Evolutionary conservation across 2,113 vertebrate genomes (phyloP).

Genomic region (Macquaria australasica): DNA sequence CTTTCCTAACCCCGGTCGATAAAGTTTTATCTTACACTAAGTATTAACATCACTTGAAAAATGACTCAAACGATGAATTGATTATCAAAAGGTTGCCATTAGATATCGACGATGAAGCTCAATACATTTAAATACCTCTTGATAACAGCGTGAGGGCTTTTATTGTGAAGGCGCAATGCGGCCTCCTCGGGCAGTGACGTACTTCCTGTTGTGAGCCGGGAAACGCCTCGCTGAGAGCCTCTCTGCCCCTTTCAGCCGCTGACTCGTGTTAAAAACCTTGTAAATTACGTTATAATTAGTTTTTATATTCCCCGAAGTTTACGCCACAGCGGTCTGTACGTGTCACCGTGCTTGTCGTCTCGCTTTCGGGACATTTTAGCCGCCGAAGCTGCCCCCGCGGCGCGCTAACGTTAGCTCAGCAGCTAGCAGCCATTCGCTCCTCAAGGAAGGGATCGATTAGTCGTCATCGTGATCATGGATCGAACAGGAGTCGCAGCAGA

Average conservation of each 20-base stretch:
- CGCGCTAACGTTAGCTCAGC: conserved; percentile 49
- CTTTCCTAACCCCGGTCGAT: neutral
- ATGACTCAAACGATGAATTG: no score
- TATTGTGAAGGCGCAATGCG: conserved; percentile 3
- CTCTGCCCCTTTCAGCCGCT: neutral
- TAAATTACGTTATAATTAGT: no score
- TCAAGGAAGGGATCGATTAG: neutral
- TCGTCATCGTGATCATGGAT: conserved; percentile 75
- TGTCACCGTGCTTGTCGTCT: neutral
- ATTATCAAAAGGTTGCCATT: neutral
- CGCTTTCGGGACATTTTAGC: neutral
- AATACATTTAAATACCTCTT: neutral
- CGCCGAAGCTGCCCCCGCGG: neutral
- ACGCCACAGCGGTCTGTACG: neutral
- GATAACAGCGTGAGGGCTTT: neutral
- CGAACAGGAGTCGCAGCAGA: conserved; percentile 76
- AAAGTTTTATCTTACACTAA: neutral
- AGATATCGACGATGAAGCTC: neutral
- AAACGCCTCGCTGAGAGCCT: neutral
- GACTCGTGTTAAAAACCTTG: neutral
- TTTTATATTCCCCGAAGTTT: neutral
- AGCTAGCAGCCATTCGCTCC: conserved; percentile 40
- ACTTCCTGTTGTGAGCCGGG: conserved; percentile 10
- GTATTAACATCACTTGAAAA: no score
- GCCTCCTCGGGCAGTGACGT: neutral